Evolutionary conservation across 2,113 vertebrate genomes (phyloP).

Genomic region (Scophthalmus maximus): DNA sequence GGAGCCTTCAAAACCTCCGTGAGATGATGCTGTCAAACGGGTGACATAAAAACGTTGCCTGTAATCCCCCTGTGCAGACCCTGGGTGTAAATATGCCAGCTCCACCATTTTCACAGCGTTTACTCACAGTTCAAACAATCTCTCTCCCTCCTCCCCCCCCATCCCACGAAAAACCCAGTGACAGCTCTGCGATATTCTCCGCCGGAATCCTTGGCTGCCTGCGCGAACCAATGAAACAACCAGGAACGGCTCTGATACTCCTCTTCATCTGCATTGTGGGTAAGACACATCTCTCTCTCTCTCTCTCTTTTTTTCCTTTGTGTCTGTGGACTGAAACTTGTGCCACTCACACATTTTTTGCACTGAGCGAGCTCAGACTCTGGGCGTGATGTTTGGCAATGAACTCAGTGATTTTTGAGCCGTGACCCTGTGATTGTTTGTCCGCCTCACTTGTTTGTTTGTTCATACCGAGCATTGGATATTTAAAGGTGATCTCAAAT

Average conservation of each 20-base stretch:
- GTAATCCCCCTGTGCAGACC: slow-evolving; percentile 74
- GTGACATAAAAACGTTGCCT: slow-evolving; percentile 76
- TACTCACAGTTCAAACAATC: slow-evolving; percentile 81
- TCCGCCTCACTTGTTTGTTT: slow-evolving; percentile 10
- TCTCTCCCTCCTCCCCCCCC: slow-evolving; percentile 39
- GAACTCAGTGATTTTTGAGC: slow-evolving; percentile 20
- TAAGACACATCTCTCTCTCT: slow-evolving; percentile 60
- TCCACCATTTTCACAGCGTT: slow-evolving; percentile 77
- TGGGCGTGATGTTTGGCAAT: slow-evolving; percentile 52
- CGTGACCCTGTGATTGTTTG: slow-evolving; percentile 7
- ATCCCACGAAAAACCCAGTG: slow-evolving; percentile 67
- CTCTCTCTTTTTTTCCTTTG: slow-evolving; percentile 52
- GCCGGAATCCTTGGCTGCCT: slow-evolving; percentile 66
- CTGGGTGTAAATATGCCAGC: slow-evolving; percentile 81
- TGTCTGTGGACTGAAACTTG: slow-evolving; percentile 65
- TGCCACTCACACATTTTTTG: slow-evolving; percentile 64
- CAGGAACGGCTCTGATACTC: slow-evolving; percentile 75
- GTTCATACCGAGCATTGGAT: neutral
- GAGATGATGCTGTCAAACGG: slow-evolving; percentile 79
- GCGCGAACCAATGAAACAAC: slow-evolving; percentile 72
- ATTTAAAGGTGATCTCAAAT: neutral
- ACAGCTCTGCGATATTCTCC: slow-evolving; percentile 76
- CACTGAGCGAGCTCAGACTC: slow-evolving; percentile 29
- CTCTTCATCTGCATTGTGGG: slow-evolving; percentile 71
- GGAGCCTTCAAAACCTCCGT: slow-evolving; percentile 69